These are phyloP conservation scores for Gavia stellata DNA, from an alignment of 2,113 vertebrate genomes.

Conservation along the genomic window DNA sequence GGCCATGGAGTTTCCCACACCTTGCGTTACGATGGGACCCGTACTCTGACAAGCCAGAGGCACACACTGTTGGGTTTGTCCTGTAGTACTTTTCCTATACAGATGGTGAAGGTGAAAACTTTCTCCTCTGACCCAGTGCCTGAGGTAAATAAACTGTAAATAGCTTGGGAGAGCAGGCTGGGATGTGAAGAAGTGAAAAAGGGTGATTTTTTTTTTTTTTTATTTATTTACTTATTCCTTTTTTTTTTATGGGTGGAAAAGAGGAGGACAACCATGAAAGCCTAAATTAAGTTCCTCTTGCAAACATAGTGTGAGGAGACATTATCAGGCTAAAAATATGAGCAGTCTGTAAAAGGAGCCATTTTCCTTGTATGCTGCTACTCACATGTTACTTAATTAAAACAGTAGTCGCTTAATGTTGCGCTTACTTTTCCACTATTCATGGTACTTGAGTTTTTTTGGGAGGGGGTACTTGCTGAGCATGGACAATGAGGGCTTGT, in stretches of 20 bases:
- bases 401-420: not conserved
- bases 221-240: not conserved
- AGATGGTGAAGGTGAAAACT: not conserved
- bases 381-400: not conserved
- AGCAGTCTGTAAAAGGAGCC: not conserved
- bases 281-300: not conserved
- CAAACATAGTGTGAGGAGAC: not conserved
- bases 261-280: not conserved
- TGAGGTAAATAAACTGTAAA: conserved; percentile 26
- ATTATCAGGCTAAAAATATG: not conserved
- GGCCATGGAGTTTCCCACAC: not conserved
- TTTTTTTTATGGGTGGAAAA: not conserved
- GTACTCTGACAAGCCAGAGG: not conserved
- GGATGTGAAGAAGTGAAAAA: not conserved
- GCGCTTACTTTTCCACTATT: not conserved
- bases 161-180: not conserved
- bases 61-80: conserved; percentile 25
- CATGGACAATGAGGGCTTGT: conserved; percentile 25
- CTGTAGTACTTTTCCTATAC: conserved; percentile 56
- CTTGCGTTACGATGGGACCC: not conserved
- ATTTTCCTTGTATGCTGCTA: not conserved
- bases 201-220: not conserved
- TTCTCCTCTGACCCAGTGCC: conserved; percentile 4
- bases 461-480: not conserved
- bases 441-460: not conserved